Conservation (phyloP, 2,113 vertebrate species). For the Mus pahari region DNA sequence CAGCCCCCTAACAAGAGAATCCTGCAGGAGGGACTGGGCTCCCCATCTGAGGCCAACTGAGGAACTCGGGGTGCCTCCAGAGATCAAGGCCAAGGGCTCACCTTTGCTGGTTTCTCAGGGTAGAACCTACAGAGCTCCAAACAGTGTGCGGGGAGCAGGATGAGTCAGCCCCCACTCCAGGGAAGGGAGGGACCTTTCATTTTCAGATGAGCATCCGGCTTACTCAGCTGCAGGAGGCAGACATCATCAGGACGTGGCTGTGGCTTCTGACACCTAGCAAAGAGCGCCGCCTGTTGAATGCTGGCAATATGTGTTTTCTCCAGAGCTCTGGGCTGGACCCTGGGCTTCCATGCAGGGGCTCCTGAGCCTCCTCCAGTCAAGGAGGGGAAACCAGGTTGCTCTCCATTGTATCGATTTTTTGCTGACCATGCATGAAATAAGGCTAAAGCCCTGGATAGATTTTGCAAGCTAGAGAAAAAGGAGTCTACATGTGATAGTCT, state of each 20-base stretch:
- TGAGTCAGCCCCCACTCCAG: rapidly evolving
- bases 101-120: not conserved
- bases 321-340: not conserved
- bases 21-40: not conserved
- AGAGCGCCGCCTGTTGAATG: conserved; percentile 81
- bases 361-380: not conserved
- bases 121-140: not conserved
- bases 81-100: not conserved
- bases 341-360: rapidly evolving
- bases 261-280: conserved; percentile 33
- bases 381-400: rapidly evolving
- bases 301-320: not conserved
- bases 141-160: not conserved
- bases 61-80: rapidly evolving
- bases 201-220: not conserved
- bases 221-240: rapidly evolving
- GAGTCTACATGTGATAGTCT: not conserved
- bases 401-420: rapidly evolving
- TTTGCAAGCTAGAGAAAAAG: not conserved
- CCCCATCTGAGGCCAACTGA: not conserved
- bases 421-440: not conserved
- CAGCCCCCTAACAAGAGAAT: not conserved
- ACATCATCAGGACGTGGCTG: rapidly evolving
- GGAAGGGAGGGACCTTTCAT: not conserved
- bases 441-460: not conserved